Base-by-base conservation (phyloP, 1,140 invertebrate species). In the Zaprionus gabonicus region DNA sequence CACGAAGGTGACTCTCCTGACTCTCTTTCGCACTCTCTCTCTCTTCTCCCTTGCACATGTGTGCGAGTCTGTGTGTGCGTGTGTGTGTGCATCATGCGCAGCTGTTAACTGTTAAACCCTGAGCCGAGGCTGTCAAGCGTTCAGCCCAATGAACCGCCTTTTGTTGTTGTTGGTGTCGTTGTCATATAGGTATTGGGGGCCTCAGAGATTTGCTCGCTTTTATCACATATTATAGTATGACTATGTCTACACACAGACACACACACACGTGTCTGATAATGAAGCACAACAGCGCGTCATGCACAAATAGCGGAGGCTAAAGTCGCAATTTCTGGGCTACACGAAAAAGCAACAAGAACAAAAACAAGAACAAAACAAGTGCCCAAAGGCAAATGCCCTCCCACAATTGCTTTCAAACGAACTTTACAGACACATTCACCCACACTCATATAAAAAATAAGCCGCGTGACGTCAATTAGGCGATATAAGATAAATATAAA, bases 241-340 rank as follows among this genome's bases (percentile, higher is more conserved):
- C 38, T 58, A 44, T 58, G 64, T 44, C 4, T 44, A 17, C 15
- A 66, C 31, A 13, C 9, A 59, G 20, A 56, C 31, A 13, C 9
- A 59, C 27, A 56, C 31, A 67, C 57, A 72, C 63, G 56, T 53
- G 76, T 70, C 72, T 72, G 73, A 84, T 81, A 82, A 81, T 84
- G 78, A 85, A 70, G 36, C 17, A 38, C 65, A 68, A 69, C 57
- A 68, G 65, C 65, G 34, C 70, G 75, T 58, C 86, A 77, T 68
- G 46, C 36, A 53, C 71, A 73, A 83, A 80, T 64, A 82, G 78
- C 82, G 53, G 63, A 90, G 70, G 71, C 76, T 83, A 86, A 85
- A 88, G 84, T 71, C 84, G 84, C 84, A 88, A 84, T 88, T 90
- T 88, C 85, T 90, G 81, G 84, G 65, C 73, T 72, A 66, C 53